These are phyloP conservation scores for Pundamilia nyererei DNA, from an alignment of 2,113 vertebrate genomes.

Conservation along the genomic window DNA sequence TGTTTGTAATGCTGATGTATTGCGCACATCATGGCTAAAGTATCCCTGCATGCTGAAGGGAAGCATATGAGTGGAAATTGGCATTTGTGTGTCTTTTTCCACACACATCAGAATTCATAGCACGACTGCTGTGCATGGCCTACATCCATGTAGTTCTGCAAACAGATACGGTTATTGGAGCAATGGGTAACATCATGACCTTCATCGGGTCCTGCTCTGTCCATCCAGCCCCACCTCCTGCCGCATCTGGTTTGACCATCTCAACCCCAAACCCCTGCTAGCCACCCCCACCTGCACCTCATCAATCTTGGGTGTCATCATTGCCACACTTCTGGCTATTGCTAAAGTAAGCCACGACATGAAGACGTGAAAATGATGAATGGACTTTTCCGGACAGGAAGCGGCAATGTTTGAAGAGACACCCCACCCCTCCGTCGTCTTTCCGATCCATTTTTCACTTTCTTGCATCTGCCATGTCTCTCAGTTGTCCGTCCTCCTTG, in stretches of 20 bases:
- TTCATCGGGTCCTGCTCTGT: constrained; percentile 41
- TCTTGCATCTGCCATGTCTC: constrained; percentile 44
- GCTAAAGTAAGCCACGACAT: constrained; percentile 69
- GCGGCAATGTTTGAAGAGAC: constrained; percentile 55
- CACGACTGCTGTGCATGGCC: not conserved
- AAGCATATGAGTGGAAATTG: not conserved
- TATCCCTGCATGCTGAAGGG: not conserved
- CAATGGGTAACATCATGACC: constrained; percentile 56
- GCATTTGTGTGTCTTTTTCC: constrained; percentile 1
- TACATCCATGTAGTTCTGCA: constrained; percentile 2
- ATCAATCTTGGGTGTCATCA: constrained; percentile 73
- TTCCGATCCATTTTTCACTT: constrained; percentile 60
- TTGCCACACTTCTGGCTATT: constrained; percentile 65
- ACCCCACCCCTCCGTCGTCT: constrained; percentile 63
- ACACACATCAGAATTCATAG: not conserved
- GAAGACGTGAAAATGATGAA: constrained; percentile 73
- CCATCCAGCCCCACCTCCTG: constrained; percentile 39
- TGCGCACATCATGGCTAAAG: not conserved
- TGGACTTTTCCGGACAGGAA: constrained; percentile 72
- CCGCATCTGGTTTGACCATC: constrained; percentile 76
- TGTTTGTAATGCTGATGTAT: not conserved
- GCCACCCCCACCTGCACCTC: constrained; percentile 61
- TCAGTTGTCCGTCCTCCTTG: constrained; percentile 19
- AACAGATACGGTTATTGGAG: constrained; percentile 12
- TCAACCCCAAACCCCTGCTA: constrained; percentile 51